phyloP scores from a whole-genome alignment of 1,140 invertebrate species.

The Pseudobourletiella spinata region DNA sequence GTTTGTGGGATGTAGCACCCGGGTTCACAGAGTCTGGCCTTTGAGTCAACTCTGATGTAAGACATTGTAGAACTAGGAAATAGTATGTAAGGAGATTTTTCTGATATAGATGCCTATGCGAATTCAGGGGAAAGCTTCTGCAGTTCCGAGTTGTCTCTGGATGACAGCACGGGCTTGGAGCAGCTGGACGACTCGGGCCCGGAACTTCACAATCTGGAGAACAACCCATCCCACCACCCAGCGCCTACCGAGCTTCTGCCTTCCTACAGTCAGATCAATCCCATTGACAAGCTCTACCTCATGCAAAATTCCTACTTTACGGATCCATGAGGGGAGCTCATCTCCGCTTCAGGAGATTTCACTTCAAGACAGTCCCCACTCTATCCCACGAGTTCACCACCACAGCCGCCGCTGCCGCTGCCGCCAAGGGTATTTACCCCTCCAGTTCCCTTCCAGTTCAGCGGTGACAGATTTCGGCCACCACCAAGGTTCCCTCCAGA shows the following conservation, averaged over 20 bases:
- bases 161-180: conserved; percentile 67
- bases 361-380: neutral
- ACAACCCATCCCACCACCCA: conserved; percentile 37
- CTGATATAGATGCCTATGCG: conserved; percentile 55
- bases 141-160: conserved; percentile 76
- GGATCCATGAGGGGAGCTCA: conserved; percentile 37
- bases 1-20: no score
- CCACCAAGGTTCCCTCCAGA: no score
- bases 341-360: conserved; percentile 2
- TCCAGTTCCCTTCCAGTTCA: no score
- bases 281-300: conserved; percentile 93
- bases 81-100: conserved; percentile 1
- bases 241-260: conserved; percentile 47
- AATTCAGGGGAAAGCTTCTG: conserved; percentile 76
- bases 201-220: conserved; percentile 58
- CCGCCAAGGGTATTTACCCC: no score
- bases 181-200: conserved; percentile 66
- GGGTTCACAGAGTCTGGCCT: no score
- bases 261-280: conserved; percentile 63
- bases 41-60: no score
- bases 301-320: conserved; percentile 95
- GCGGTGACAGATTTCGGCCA: no score
- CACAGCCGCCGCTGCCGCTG: no score
- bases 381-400: no score
- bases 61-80: no score